These are phyloP conservation scores for Neofelis nebulosa DNA, from an alignment of 2,113 vertebrate species.

Conservation along the genomic window DNA sequence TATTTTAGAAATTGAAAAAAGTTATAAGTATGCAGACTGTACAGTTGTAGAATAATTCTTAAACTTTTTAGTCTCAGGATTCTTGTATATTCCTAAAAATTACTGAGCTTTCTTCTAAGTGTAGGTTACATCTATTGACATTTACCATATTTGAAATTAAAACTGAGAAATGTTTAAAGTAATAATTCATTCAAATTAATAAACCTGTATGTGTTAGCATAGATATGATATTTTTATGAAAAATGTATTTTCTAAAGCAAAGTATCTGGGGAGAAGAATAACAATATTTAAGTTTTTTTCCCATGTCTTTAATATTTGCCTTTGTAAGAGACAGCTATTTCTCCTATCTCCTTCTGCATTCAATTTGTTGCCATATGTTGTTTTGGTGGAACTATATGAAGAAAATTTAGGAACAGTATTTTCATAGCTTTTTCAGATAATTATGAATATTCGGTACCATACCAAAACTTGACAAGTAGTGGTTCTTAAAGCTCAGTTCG, in stretches of 20 bases:
- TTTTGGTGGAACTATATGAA: neutral
- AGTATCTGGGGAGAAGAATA: neutral
- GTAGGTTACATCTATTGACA: neutral
- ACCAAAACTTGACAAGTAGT: neutral
- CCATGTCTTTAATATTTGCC: neutral
- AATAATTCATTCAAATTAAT: constrained; percentile 13
- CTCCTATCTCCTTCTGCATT: neutral
- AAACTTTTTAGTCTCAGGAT: neutral
- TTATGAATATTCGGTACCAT: neutral
- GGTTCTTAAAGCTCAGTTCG: neutral
- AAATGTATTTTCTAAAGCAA: constrained; percentile 9
- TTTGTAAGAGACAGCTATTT: neutral
- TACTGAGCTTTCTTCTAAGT: neutral
- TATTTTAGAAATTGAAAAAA: constrained; percentile 35
- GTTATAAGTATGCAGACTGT: neutral
- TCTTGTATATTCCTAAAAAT: neutral
- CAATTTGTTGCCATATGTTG: neutral
- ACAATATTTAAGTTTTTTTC: neutral
- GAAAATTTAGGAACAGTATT: neutral
- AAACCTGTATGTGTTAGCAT: neutral
- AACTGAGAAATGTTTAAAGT: constrained; percentile 10
- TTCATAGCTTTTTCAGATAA: neutral
- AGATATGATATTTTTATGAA: neutral
- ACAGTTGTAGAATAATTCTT: neutral
- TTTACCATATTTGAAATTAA: neutral